A percentile compares a stretch with the other conserved stretches of the same genome.
These are phyloP conservation scores for Steinernema hermaphroditum DNA, from an alignment of 2,888 invertebrate genomes.

Conservation along the genomic window DNA sequence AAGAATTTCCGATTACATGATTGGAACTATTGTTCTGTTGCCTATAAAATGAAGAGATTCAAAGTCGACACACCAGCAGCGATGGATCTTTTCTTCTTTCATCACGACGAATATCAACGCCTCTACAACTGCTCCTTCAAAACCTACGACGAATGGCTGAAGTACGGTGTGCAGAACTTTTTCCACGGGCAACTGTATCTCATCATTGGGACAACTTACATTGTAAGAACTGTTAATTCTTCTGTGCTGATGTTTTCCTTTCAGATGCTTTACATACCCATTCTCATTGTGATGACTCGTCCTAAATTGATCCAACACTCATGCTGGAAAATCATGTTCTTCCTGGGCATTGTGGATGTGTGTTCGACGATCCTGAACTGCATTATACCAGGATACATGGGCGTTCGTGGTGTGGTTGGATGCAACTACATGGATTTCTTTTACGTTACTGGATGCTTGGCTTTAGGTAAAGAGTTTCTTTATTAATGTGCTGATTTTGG, in stretches of 20 bases:
- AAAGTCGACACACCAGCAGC: not conserved
- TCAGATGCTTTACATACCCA: not conserved
- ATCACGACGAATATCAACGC: not conserved
- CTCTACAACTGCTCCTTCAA: conserved; percentile 21
- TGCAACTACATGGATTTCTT: not conserved
- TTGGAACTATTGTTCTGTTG: no score
- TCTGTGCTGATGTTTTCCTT: not conserved
- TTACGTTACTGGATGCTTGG: not conserved
- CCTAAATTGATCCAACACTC: not conserved
- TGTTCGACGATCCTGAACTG: not conserved
- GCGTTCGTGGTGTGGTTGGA: not conserved
- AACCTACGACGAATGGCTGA: conserved; percentile 6
- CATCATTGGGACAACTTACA: not conserved
- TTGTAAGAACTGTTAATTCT: not conserved
- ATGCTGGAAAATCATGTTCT: conserved; percentile 4
- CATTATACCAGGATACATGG: not conserved
- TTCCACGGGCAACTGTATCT: not conserved
- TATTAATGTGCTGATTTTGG: not conserved
- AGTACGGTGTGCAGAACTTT: not conserved
- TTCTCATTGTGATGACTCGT: not conserved
- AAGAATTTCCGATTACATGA: no score
- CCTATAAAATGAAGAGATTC: no score
- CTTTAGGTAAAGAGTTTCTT: not conserved
- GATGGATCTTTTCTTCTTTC: not conserved
- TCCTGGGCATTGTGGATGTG: not conserved